These are phyloP conservation scores for Onychomys torridus DNA, from an alignment of 2,797 vertebrate species.

Conservation along the genomic window DNA sequence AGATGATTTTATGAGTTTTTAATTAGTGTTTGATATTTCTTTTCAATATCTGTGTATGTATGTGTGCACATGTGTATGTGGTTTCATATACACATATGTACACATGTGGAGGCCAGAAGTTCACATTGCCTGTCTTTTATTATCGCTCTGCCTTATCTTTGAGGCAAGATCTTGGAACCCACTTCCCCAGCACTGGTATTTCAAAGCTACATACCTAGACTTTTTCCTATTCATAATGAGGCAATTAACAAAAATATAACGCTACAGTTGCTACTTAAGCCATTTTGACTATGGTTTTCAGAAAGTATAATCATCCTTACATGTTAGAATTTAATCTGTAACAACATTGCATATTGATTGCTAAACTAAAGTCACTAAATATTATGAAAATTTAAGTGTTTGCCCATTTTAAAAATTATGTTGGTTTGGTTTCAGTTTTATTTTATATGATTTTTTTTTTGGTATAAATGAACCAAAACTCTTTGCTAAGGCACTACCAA, in stretches of 20 bases:
- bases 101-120: neutral
- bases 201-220: neutral
- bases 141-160: neutral
- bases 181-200: neutral
- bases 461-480: conserved; percentile 5
- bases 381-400: conserved; percentile 39
- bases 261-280: neutral
- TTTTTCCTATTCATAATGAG: neutral
- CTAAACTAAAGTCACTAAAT: conserved; percentile 50
- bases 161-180: neutral
- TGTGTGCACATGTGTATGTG: neutral
- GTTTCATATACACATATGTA: neutral
- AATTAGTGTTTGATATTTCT: neutral
- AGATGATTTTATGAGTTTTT: neutral
- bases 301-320: conserved; percentile 23
- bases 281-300: neutral
- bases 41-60: neutral
- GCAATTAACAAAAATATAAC: neutral
- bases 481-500: neutral
- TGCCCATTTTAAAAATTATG: conserved; percentile 18
- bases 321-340: conserved; percentile 7
- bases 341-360: neutral
- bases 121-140: neutral
- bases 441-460: conserved; percentile 14
- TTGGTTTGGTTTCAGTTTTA: conserved; percentile 60